These are phyloP conservation scores for Acanthopagrus latus DNA, from an alignment of 2,797 vertebrate species.

Conservation along the genomic window DNA sequence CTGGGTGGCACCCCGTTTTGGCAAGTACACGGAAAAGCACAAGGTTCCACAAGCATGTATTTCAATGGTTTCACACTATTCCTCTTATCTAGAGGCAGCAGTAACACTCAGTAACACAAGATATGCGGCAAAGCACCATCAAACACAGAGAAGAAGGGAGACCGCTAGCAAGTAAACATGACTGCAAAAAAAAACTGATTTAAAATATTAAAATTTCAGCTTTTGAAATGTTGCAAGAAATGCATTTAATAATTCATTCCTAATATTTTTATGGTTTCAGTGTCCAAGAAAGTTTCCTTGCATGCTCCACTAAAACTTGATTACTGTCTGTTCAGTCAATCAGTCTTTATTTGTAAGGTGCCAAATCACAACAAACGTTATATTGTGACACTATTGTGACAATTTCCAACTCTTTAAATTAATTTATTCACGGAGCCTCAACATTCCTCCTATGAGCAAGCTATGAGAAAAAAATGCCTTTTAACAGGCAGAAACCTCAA, in stretches of 20 bases:
- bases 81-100: not conserved
- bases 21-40: not conserved
- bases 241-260: not conserved
- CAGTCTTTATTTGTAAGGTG: no score
- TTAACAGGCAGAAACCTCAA: no score
- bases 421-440: no score
- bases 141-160: not conserved
- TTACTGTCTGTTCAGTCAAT: not conserved
- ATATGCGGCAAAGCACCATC: not conserved
- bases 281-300: not conserved
- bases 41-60: not conserved
- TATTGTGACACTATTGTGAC: no score
- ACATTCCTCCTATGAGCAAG: no score
- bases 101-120: not conserved
- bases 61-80: not conserved
- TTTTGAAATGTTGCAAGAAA: not conserved
- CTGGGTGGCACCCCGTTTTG: not conserved
- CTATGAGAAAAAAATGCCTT: no score
- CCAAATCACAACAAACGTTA: no score
- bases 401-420: no score
- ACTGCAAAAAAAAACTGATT: not conserved
- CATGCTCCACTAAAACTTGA: not conserved
- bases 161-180: not conserved
- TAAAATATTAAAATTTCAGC: not conserved
- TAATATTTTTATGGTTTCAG: not conserved